Percentiles rank a stretch among this genome's conserved stretches.
Evolutionary conservation across 1,140 invertebrate genomes (phyloP).

Genomic region (Charaxes varanes): DNA sequence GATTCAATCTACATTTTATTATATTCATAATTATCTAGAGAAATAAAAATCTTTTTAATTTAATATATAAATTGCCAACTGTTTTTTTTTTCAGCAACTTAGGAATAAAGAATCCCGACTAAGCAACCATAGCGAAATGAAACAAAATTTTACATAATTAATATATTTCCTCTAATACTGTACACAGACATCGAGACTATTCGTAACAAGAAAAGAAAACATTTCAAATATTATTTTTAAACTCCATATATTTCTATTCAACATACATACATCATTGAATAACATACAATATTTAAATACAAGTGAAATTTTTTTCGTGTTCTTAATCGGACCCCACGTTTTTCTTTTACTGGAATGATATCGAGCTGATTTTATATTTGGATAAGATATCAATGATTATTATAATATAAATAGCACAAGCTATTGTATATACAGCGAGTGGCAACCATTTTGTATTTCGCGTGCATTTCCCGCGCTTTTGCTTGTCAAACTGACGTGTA

Average conservation of each 20-base stretch:
- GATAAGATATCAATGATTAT: conserved; percentile 22
- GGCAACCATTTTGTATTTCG: conserved; percentile 32
- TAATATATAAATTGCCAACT: too few relatives aligned
- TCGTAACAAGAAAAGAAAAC: conserved; percentile 49
- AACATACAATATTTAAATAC: conserved; percentile 61
- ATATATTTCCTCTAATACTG: conserved; percentile 69
- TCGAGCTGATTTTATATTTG: conserved; percentile 54
- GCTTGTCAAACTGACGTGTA: conserved; percentile 19
- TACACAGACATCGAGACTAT: conserved; percentile 43
- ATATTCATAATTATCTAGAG: too few relatives aligned
- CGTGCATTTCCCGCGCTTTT: conserved; percentile 6
- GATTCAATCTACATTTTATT: too few relatives aligned
- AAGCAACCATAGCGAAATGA: conserved; percentile 29
- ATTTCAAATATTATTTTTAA: conserved; percentile 46
- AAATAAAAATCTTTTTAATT: too few relatives aligned
- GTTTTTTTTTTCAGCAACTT: conserved; percentile 31
- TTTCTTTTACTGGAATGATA: conserved; percentile 63
- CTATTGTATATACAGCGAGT: conserved; percentile 52
- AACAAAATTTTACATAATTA: conserved; percentile 48
- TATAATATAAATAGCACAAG: conserved; percentile 43
- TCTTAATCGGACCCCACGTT: conserved; percentile 38
- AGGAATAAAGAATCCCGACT: conserved; percentile 22
- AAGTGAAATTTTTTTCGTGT: conserved; percentile 36
- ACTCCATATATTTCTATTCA: conserved; percentile 67
- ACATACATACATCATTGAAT: conserved; percentile 69